Conservation (phyloP, 2,888 invertebrate genomes). For the Tholera decimalis region DNA sequence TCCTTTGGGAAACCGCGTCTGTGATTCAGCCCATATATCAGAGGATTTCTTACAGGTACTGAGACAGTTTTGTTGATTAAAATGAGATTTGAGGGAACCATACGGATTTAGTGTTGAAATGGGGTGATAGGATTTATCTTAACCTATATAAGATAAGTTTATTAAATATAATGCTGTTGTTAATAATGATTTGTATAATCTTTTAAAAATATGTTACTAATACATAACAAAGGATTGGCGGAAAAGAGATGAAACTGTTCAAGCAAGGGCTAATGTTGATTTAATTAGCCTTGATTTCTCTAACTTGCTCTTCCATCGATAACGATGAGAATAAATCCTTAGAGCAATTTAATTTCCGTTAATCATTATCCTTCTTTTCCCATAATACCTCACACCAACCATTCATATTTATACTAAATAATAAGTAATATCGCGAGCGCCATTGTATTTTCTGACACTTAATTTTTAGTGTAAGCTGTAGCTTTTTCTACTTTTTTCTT, state of each 20-base stretch:
- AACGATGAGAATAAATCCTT: no score
- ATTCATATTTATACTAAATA: no score
- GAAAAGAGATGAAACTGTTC: not conserved
- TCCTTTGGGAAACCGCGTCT: constrained; percentile 39
- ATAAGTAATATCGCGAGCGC: no score
- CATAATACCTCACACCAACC: no score
- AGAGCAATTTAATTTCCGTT: no score
- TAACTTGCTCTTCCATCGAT: no score
- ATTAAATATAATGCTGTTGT: not conserved
- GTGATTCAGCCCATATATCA: constrained; percentile 23
- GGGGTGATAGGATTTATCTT: constrained; percentile 14
- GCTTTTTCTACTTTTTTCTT: no score
- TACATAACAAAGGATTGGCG: not conserved
- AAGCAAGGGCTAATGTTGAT: no score
- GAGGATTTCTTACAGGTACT: constrained; percentile 19
- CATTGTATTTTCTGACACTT: no score
- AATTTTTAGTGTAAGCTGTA: no score
- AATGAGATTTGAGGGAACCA: constrained; percentile 38
- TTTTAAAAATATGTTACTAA: not conserved
- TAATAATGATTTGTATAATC: not conserved
- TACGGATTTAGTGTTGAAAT: constrained; percentile 10
- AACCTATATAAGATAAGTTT: constrained; percentile 5
- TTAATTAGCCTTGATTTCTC: no score
- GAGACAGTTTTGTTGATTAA: constrained; percentile 41
- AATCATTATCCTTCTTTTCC: no score